These are phyloP conservation scores for Aphis gossypii DNA, from an alignment of 1,140 invertebrate genomes.

Conservation along the genomic window DNA sequence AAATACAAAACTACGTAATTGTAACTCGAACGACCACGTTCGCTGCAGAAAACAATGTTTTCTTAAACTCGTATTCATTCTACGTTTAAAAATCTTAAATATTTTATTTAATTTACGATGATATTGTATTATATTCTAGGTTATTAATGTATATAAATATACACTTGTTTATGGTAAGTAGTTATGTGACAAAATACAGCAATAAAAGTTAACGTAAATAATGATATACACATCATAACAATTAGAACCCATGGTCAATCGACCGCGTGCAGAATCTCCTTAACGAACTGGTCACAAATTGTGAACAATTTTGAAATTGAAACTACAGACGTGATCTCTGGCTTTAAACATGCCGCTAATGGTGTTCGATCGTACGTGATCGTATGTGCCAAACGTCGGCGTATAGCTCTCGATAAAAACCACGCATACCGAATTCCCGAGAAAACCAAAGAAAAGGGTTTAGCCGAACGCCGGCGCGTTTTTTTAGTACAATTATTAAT, in stretches of 20 bases:
- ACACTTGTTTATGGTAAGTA: background rate
- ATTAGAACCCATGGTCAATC: background rate
- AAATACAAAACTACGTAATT: background rate
- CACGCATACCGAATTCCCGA: conserved; percentile 10
- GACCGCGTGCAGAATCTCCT: background rate
- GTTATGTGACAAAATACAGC: conserved; percentile 32
- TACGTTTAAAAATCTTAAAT: conserved; percentile 2
- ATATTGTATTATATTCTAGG: background rate
- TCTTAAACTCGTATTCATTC: background rate
- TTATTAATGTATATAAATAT: background rate
- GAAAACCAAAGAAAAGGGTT: conserved; percentile 38
- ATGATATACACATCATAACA: background rate
- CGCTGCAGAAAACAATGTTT: background rate
- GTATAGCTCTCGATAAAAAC: conserved; percentile 21
- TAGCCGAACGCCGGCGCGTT: background rate
- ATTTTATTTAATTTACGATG: background rate
- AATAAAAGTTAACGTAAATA: conserved; percentile 36
- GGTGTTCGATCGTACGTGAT: conserved; percentile 48
- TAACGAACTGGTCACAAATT: background rate
- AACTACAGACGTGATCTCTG: conserved; percentile 35
- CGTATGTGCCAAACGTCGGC: background rate
- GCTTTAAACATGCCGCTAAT: background rate
- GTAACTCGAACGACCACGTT: background rate
- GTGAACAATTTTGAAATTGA: background rate
- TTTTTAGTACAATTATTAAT: background rate